These are phyloP conservation scores for Columba janthina DNA, from an alignment of 2,113 vertebrate genomes.

Conservation along the genomic window DNA sequence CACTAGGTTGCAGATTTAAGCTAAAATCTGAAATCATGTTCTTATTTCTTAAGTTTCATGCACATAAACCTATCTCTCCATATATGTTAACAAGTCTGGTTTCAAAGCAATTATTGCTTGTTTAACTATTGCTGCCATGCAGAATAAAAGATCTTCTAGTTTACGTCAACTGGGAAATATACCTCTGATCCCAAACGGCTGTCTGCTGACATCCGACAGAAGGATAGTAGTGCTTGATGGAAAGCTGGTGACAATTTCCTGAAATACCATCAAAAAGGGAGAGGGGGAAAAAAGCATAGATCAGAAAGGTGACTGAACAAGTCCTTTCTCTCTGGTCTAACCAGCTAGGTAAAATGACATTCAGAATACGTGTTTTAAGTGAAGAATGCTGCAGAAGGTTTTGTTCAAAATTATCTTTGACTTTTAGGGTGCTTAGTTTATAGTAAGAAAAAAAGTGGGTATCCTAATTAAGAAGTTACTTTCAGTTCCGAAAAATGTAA, in stretches of 20 bases:
- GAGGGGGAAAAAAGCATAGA: background rate
- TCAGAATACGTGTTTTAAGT: background rate
- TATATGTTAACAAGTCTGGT: background rate
- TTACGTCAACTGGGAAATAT: constrained; percentile 17
- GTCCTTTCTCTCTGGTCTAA: background rate
- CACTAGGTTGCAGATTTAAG: background rate
- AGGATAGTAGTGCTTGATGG: constrained; percentile 95
- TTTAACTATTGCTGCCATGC: background rate
- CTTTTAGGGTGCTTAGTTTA: background rate
- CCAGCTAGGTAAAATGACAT: background rate
- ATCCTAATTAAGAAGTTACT: background rate
- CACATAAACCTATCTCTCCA: background rate
- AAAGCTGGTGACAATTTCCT: constrained; percentile 96
- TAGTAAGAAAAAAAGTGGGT: background rate
- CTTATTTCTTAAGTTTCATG: background rate
- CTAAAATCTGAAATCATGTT: background rate
- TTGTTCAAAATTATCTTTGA: background rate
- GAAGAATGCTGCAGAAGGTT: background rate
- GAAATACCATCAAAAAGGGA: constrained; percentile 16
- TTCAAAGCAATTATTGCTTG: background rate
- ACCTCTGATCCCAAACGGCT: constrained; percentile 98
- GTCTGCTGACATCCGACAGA: constrained; percentile 98
- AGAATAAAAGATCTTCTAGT: background rate
- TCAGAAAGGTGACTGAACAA: background rate
- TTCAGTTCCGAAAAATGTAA: background rate